Evolutionary conservation across 2,113 vertebrate genomes (phyloP).

Genomic region (Cardinalis cardinalis): DNA sequence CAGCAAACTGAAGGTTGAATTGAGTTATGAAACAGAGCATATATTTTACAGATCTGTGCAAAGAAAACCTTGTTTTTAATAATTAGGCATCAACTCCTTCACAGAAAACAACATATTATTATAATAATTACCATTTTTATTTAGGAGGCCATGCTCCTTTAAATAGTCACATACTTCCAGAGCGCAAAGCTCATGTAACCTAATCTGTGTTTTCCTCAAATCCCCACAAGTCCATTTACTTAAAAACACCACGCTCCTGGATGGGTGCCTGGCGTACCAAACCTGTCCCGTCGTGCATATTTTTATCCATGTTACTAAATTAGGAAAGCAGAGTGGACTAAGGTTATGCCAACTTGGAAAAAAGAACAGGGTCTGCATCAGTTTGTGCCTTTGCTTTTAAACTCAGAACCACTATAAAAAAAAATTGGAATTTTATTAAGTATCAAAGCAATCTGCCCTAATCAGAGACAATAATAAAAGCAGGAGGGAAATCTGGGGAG

Average conservation of each 20-base stretch:
- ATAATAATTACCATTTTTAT: constrained; percentile 41
- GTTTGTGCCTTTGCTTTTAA: constrained; percentile 61
- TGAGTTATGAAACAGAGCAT: neutral
- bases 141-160: constrained; percentile 51
- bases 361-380: constrained; percentile 73
- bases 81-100: neutral
- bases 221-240: constrained; percentile 80
- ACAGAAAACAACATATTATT: neutral
- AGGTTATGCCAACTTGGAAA: constrained; percentile 78
- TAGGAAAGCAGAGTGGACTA: constrained; percentile 84
- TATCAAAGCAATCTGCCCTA: neutral
- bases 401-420: constrained; percentile 68
- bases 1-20: neutral
- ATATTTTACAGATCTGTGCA: neutral
- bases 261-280: constrained; percentile 86
- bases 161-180: constrained; percentile 52
- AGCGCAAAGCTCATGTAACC: constrained; percentile 63
- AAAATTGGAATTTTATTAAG: constrained; percentile 64
- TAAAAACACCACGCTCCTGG: constrained; percentile 79
- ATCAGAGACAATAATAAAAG: neutral
- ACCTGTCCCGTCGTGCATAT: constrained; percentile 85
- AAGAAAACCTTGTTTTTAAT: neutral
- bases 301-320: constrained; percentile 95
- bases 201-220: constrained; percentile 76
- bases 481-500: neutral